A percentile compares a stretch with the other conserved stretches of the same genome.
These are phyloP conservation scores for Hippocampus kuda DNA, from an alignment of 2,797 vertebrate species.

Conservation along the genomic window DNA sequence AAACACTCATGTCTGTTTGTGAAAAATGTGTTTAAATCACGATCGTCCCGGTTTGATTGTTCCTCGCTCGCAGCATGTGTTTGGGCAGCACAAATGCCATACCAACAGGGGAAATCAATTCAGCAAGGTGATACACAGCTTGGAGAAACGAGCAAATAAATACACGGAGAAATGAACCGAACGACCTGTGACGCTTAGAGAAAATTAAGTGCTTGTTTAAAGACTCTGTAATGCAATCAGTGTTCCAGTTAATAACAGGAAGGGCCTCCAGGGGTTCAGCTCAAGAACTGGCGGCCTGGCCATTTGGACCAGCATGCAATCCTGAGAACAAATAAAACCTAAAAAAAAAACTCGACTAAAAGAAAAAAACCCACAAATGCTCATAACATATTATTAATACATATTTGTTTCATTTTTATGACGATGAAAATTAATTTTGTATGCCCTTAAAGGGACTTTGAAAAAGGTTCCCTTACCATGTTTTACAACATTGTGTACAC, in stretches of 20 bases:
- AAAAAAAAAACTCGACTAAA: background rate
- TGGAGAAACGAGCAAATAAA: slow-evolving; percentile 14
- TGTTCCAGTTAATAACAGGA: slow-evolving; percentile 15
- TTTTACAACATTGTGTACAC: background rate
- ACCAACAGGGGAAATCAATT: slow-evolving; percentile 27
- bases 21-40: slow-evolving; percentile 21
- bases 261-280: slow-evolving; percentile 26
- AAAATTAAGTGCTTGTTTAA: slow-evolving; percentile 47
- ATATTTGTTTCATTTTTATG: background rate
- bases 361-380: background rate
- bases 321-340: background rate
- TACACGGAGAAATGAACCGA: slow-evolving; percentile 10
- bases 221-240: slow-evolving; percentile 36
- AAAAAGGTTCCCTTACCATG: background rate
- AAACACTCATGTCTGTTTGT: slow-evolving; percentile 33
- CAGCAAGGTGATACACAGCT: slow-evolving; percentile 7
- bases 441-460: background rate
- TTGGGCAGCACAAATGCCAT: slow-evolving; percentile 34
- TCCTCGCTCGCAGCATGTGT: slow-evolving; percentile 15
- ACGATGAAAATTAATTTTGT: background rate
- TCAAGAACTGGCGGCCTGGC: slow-evolving; percentile 22
- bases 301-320: background rate
- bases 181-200: slow-evolving; percentile 29
- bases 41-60: slow-evolving; percentile 2
- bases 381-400: background rate